These are phyloP conservation scores for Rhadinocentrus ornatus DNA, from an alignment of 2,797 vertebrate genomes.

Conservation along the genomic window DNA sequence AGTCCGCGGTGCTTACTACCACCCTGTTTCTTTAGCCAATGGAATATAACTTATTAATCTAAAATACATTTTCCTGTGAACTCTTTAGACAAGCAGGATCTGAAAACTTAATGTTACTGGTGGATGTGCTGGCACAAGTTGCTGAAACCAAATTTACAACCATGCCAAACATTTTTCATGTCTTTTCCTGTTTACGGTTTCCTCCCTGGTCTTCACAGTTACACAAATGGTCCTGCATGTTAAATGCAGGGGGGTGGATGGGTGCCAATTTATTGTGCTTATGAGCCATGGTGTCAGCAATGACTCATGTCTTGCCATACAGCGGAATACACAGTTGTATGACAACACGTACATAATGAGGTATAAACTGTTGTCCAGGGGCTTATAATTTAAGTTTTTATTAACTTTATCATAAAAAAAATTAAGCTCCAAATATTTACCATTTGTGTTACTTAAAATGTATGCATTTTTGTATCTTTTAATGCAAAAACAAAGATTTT, in stretches of 20 bases:
- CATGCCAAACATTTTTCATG: slow-evolving; percentile 14
- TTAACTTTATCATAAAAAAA: not conserved
- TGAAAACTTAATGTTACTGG: slow-evolving; percentile 8
- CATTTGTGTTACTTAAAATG: not conserved
- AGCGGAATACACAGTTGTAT: slow-evolving; percentile 28
- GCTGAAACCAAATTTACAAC: slow-evolving; percentile 20
- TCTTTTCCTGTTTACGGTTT: slow-evolving; percentile 58
- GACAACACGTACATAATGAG: not conserved
- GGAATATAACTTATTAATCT: not conserved
- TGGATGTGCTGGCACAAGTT: slow-evolving; percentile 31
- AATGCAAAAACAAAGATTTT: not conserved
- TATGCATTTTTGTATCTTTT: not conserved
- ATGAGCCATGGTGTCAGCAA: slow-evolving; percentile 21
- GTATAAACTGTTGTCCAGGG: not conserved
- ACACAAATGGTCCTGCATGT: slow-evolving; percentile 25
- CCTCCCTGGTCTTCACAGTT: slow-evolving; percentile 30
- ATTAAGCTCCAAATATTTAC: not conserved
- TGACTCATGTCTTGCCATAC: slow-evolving; percentile 34
- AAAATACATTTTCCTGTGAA: not conserved
- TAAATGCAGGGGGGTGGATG: slow-evolving; percentile 16
- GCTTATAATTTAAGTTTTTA: not conserved
- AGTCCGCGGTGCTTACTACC: too few relatives aligned
- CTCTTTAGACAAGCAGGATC: not conserved
- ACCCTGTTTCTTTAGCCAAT: too few relatives aligned
- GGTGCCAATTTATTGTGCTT: slow-evolving; percentile 36